phyloP scores from a whole-genome alignment of 2,797 vertebrate genomes.

The Caiman crocodilus region DNA sequence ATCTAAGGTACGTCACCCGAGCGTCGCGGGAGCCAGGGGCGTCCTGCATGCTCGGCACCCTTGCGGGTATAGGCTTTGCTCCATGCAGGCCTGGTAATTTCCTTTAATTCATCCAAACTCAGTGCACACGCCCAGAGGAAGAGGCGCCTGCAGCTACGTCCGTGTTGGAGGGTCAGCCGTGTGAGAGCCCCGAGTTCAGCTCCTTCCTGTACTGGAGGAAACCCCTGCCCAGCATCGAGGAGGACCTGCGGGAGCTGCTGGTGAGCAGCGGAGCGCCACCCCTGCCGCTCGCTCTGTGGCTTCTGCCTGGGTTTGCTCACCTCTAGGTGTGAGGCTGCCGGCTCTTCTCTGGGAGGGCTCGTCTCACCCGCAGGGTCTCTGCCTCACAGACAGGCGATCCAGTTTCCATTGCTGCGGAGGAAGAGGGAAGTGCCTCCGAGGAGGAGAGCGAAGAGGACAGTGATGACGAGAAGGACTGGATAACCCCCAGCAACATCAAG shows the following conservation, averaged over 20 bases:
- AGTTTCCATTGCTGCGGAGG: neutral
- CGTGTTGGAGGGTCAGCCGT: accelerated
- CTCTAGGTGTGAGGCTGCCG: neutral
- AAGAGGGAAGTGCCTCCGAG: constrained; percentile 5
- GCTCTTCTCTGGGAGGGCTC: too few relatives aligned
- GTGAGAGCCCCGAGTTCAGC: constrained; percentile 77
- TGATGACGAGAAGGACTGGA: constrained; percentile 88
- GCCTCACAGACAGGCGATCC: neutral
- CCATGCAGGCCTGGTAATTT: neutral
- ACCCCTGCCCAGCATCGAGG: constrained; percentile 85
- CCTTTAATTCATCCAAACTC: neutral
- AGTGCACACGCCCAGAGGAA: constrained; percentile 60
- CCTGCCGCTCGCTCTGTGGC: accelerated
- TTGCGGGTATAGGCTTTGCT: accelerated
- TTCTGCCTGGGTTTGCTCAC: neutral
- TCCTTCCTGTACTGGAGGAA: constrained; percentile 93
- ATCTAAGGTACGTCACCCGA: constrained; percentile 81
- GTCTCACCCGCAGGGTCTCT: accelerated
- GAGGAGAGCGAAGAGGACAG: constrained; percentile 51
- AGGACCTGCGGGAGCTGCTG: constrained; percentile 86
- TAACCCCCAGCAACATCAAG: constrained; percentile 93
- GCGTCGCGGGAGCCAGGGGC: too few relatives aligned
- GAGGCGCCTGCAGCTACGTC: neutral
- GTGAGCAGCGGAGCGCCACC: constrained; percentile 74
- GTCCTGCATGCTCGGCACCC: too few relatives aligned